Conservation (phyloP, 1,140 invertebrate species). For the Lordiphosa mommai region DNA sequence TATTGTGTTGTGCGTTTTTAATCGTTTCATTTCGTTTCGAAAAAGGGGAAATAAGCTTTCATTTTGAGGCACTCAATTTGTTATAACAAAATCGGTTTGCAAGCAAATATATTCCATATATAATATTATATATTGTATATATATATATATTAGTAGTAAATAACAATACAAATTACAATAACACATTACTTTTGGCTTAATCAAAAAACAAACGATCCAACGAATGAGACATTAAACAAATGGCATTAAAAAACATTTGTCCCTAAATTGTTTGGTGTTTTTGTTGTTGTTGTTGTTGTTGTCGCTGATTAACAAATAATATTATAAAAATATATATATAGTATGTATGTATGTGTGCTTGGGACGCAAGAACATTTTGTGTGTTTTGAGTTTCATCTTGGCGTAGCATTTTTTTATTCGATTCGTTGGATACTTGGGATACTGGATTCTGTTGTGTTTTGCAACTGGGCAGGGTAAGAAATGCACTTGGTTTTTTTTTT, state of each 20-base stretch:
- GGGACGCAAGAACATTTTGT: constrained; percentile 10
- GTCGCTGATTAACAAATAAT: constrained; percentile 62
- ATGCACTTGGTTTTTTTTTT: constrained; percentile 50
- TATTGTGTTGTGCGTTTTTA: constrained; percentile 58
- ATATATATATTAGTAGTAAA: constrained; percentile 67
- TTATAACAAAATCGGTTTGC: constrained; percentile 58
- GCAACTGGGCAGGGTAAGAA: constrained; percentile 41
- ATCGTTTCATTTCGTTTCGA: constrained; percentile 2
- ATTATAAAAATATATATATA: constrained; percentile 52
- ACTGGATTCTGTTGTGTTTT: constrained; percentile 12
- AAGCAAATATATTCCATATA: constrained; percentile 38
- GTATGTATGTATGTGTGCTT: constrained; percentile 17
- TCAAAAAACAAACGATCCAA: constrained; percentile 60
- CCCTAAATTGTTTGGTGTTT: constrained; percentile 34
- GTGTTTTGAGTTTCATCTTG: constrained; percentile 37
- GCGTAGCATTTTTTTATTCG: constrained; percentile 42
- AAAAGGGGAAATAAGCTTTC: constrained; percentile 12
- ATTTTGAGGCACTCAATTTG: constrained; percentile 67
- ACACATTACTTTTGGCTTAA: constrained; percentile 76
- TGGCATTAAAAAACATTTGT: constrained; percentile 49
- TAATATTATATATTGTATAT: constrained; percentile 1
- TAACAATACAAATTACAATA: constrained; percentile 78
- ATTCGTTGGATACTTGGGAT: constrained; percentile 40
- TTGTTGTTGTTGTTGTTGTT: constrained; percentile 47
- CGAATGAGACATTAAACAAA: constrained; percentile 45